Base-by-base conservation (phyloP, 2,113 vertebrate genomes). In the Pipra filicauda region DNA sequence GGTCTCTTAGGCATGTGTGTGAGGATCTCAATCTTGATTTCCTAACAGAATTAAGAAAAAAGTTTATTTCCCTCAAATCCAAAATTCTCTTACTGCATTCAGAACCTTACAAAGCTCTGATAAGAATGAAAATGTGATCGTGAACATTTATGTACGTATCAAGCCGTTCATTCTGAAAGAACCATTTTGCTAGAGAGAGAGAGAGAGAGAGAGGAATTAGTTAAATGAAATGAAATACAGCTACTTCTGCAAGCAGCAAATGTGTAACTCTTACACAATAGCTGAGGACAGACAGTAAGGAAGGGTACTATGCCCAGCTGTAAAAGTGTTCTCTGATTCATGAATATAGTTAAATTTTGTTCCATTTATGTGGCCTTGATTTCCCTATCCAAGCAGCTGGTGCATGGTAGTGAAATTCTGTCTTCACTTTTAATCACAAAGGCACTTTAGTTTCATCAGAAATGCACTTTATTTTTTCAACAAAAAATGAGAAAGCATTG, bases 391-490 rank as follows among this genome's bases (percentile, higher is more conserved):
- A 51, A 84, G 59, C 16, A 92, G 39, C 52, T 86, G 22, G 15
- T 71, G 26, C 18, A 43, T 13, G 31, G 59, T 35, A 71, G 59
- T 57, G 49, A 91, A 85, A 92, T 69, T 81, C 15, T 94, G n/a
- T 37, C 57, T 75, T 91, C 61, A 78, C 26, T 86, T 92, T 95
- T 88, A 91, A 87, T 90, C 54, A 54, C 23, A 81, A 74, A 89
- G 18, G 12, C 48, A 65, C 21, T 86, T 74, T 39, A 27, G 2
- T 84, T 93, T 86, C 65, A 61, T 61, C 28, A 84, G 65, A 89
- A 91, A 89, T 62, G 26, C 44, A 44, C 7, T 91, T 73, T 67
- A 18, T 85, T 85, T 88, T 88, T 91, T 83, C 43, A 44, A 74
- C 31, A 17, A 66, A 73, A 91, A 88, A 20, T 7, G 33, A 76